Conservation (phyloP, 2,113 vertebrate species). For the Andinoacara biseriatus region DNA sequence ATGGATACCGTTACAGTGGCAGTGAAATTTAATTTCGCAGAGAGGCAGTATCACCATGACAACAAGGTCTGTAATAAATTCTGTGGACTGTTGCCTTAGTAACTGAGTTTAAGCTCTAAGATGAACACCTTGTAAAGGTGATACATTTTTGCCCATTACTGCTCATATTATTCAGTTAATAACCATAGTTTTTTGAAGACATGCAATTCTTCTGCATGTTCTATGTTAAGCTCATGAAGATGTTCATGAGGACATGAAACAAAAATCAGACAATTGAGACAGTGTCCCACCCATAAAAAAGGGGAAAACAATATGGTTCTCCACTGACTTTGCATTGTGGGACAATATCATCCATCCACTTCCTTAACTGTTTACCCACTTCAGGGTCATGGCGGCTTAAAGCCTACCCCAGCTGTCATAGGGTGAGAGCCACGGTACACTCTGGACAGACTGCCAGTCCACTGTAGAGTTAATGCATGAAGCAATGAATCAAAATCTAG, state of each 20-base stretch:
- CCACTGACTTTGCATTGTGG: background rate
- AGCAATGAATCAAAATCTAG: background rate
- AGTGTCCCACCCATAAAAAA: background rate
- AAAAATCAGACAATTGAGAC: background rate
- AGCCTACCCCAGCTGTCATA: background rate
- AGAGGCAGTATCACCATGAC: conserved; percentile 53
- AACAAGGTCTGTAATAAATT: conserved; percentile 51
- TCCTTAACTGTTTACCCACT: background rate
- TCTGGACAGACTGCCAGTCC: background rate
- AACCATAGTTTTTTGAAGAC: background rate
- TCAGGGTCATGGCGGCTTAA: background rate
- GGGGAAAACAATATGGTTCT: background rate
- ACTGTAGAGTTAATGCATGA: background rate
- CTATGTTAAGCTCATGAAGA: background rate
- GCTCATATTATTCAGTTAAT: background rate
- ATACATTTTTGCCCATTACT: conserved; percentile 8
- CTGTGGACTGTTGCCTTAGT: conserved; percentile 57
- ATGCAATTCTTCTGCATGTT: background rate
- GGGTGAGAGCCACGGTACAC: background rate
- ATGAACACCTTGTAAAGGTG: conserved; percentile 44
- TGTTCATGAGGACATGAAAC: conserved; percentile 1
- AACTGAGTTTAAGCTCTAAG: conserved; percentile 45
- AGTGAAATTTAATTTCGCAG: conserved; percentile 25
- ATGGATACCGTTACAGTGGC: background rate
- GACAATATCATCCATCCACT: background rate